Evolutionary conservation across 2,888 invertebrate species (phyloP), one percentile per base, ranked within the genome.

Genomic region (Vesta saturnalis): DNA sequence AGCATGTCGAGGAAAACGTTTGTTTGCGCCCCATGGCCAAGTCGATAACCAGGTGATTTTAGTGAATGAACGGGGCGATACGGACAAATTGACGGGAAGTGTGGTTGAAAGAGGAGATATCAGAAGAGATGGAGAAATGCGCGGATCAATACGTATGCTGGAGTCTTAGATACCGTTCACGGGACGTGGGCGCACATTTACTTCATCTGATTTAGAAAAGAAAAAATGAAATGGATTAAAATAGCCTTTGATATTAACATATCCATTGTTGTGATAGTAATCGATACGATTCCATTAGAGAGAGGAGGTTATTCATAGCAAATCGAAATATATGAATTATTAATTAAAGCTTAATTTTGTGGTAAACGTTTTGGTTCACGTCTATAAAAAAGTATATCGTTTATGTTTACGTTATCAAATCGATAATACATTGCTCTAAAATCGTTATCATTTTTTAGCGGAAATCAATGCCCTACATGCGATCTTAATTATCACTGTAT

Each of bases 91-190:
- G 72, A 71, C 71, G 74, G 70, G 73, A 74, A 76, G 76, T 77
- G 76, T 77, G 74, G 76, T 76, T 73, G 77, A 77, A 76, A 76
- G 74, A 73, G 72, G 77, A 79, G 78, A 77, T 75, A 76, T 67
- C 69, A 70, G 73, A 70, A 72, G 80, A 78, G 77, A 78, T 74
- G 76, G 78, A 75, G 76, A 74, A 76, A 77, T 74, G 73, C 73
- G 73, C 77, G 78, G 80, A 80, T 80, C 79, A 81, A 80, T 80
- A 78, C 78, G 75, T 77, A 77, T 76, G 77, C 79, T 79, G 77
- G 69, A 73, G 69, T 72, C 72, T 72, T 69, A 65, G 73, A 71
- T 70, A 74, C 69, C 69, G 74, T 71, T 74, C 70, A 72, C 70
- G 69, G 69, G 69, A 64, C 65, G 71, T 71, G 73, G 68, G 72